Evolutionary conservation across 2,797 vertebrate genomes (phyloP).

Genomic region (Sus cebifrons): DNA sequence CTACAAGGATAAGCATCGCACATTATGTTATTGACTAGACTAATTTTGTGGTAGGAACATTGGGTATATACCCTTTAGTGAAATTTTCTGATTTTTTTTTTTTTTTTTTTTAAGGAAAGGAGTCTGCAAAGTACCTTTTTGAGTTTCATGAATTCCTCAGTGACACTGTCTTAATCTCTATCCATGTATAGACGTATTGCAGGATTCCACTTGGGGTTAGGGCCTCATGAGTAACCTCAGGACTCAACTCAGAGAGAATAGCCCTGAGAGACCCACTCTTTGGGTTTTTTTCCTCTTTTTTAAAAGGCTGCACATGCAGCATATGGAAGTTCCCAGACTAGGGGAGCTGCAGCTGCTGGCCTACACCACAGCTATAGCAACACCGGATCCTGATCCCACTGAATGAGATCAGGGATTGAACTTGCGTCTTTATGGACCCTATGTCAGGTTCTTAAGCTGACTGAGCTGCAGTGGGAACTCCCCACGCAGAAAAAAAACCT

Average conservation of each 20-base stretch:
- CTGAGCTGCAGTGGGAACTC: no score
- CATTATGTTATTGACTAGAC: conserved; percentile 43
- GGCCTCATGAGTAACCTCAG: neutral
- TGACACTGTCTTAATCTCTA: conserved; percentile 1
- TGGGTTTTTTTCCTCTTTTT: neutral
- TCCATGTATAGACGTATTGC: neutral
- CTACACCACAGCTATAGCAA: no score
- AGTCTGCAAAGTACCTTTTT: conserved; percentile 40
- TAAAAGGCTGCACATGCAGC: no score
- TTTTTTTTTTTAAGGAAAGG: neutral
- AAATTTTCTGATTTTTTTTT: neutral
- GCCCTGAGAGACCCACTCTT: neutral
- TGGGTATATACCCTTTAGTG: conserved; percentile 40
- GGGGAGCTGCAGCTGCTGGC: no score
- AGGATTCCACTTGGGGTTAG: neutral
- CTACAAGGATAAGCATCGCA: conserved; percentile 35
- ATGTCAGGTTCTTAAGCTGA: no score
- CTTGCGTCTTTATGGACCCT: no score
- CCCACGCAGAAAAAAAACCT: neutral
- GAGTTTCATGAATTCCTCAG: conserved; percentile 48
- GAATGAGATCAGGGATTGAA: no score
- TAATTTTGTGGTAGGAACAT: conserved; percentile 54
- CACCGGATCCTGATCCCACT: no score
- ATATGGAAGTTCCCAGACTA: no score
- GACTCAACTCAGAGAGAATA: conserved; percentile 25